These are phyloP conservation scores for Aphaenogaster floridana DNA, from an alignment of 1,140 invertebrate genomes.

Conservation along the genomic window DNA sequence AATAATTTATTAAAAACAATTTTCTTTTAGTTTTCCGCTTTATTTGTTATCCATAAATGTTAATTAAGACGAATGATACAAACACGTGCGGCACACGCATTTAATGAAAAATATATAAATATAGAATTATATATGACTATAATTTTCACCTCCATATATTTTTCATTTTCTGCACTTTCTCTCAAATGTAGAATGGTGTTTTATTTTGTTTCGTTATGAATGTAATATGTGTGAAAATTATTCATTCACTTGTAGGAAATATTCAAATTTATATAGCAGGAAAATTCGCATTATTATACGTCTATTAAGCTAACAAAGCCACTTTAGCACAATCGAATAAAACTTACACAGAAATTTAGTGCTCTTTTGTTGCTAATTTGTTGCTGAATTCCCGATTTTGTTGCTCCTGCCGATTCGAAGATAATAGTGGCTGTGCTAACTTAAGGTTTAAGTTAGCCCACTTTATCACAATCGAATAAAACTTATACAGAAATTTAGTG, in stretches of 20 bases:
- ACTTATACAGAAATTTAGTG: no score
- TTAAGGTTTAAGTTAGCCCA: no score
- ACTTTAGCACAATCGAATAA: no score
- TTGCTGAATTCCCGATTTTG: no score
- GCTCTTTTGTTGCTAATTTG: no score
- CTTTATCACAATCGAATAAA: no score
- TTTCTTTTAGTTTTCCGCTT: not conserved
- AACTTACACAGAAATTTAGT: no score
- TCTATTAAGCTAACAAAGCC: no score
- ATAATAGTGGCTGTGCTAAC: no score
- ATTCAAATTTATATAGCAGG: not conserved
- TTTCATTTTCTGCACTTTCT: not conserved
- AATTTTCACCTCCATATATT: not conserved
- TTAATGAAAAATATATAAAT: slow-evolving; percentile 4
- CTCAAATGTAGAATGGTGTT: not conserved
- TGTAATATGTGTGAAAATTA: not conserved
- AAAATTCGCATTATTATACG: not conserved
- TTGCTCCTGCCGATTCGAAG: no score
- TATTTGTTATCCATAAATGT: not conserved
- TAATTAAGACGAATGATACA: slow-evolving; percentile 9
- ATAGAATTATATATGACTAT: not conserved
- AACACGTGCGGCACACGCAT: not conserved
- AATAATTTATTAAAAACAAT: not conserved
- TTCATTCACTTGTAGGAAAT: not conserved
- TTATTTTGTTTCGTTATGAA: not conserved